These are phyloP conservation scores for Xestoiulus laeticollis DNA, from an alignment of 2,888 invertebrate species.

Conservation along the genomic window DNA sequence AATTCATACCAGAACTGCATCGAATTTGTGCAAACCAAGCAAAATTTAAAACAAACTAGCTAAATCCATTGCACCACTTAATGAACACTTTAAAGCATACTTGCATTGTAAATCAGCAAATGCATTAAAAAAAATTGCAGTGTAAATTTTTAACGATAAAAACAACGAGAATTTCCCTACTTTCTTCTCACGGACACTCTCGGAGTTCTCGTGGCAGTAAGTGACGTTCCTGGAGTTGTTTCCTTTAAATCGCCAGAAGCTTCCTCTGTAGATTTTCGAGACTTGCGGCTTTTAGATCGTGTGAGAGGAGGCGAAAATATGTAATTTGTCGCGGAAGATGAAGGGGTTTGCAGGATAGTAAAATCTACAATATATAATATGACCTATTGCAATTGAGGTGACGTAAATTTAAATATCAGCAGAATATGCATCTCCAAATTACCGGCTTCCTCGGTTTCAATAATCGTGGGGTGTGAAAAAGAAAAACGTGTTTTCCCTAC, in stretches of 20 bases:
- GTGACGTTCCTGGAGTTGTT: background rate
- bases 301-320: conserved; percentile 40
- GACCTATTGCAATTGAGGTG: too few species aligned
- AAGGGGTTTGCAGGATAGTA: background rate
- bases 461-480: conserved; percentile 5
- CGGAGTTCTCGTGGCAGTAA: background rate
- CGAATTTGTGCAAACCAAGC: too few species aligned
- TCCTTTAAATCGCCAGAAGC: background rate
- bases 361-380: background rate
- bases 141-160: background rate
- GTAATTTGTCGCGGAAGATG: background rate
- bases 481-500: background rate
- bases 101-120: background rate
- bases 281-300: conserved; percentile 36
- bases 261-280: background rate
- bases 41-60: too few species aligned
- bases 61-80: too few species aligned
- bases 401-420: background rate
- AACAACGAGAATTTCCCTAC: background rate
- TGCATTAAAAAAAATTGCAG: background rate
- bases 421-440: background rate
- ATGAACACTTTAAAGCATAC: too few species aligned
- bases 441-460: background rate
- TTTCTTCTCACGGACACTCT: background rate
- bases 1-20: too few species aligned